These are phyloP conservation scores for Oxytorus armatus DNA, from an alignment of 2,888 invertebrate genomes.

Conservation along the genomic window DNA sequence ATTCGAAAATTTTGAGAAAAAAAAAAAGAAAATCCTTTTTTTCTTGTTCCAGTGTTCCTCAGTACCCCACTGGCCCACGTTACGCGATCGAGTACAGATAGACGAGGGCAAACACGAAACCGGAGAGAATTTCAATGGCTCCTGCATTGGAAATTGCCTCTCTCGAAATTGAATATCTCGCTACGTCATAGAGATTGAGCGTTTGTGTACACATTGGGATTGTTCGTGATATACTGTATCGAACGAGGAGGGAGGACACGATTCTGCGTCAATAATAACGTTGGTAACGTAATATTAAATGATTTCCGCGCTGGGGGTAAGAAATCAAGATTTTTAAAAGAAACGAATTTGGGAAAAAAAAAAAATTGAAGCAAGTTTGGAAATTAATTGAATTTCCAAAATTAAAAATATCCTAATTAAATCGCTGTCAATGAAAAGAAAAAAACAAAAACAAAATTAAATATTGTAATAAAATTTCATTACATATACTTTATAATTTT, in stretches of 20 bases:
- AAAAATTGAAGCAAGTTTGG: not conserved
- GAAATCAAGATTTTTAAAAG: not conserved
- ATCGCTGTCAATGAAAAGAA: no score
- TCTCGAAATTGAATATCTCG: conserved; percentile 53
- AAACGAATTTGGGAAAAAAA: not conserved
- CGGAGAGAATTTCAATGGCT: conserved; percentile 50
- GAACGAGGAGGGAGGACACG: not conserved
- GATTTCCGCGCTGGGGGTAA: no score
- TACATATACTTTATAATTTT: not conserved
- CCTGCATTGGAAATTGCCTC: conserved; percentile 51
- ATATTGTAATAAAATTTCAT: no score
- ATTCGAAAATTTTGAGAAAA: no score
- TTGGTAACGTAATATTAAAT: conserved; percentile 1
- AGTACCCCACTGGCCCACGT: not conserved
- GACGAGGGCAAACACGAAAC: conserved; percentile 28
- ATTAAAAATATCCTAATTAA: no score
- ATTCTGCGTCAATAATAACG: conserved; percentile 22
- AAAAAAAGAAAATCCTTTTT: no score
- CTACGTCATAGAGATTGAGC: conserved; percentile 22
- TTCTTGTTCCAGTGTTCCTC: not conserved
- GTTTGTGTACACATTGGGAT: conserved; percentile 27
- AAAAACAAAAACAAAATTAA: no score
- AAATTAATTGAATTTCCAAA: not conserved
- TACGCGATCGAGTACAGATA: not conserved
- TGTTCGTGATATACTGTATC: conserved; percentile 7